phyloP scores from a whole-genome alignment of 2,797 vertebrate genomes.

The Tragopan temminckii region DNA sequence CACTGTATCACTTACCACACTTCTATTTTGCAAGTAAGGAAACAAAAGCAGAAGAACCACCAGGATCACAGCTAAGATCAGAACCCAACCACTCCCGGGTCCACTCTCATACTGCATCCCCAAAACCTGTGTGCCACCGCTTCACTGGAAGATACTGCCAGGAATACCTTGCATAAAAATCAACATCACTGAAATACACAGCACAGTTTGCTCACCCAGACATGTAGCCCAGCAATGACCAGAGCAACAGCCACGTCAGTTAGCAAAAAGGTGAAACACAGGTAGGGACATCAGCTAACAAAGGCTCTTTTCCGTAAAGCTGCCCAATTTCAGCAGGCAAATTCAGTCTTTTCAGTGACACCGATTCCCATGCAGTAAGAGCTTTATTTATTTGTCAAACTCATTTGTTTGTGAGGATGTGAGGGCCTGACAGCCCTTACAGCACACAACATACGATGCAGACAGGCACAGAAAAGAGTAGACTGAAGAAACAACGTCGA shows the following conservation, averaged over 20 bases:
- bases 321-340: not conserved
- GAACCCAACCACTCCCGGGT: not conserved
- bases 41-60: not conserved
- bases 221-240: not conserved
- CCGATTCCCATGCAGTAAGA: not conserved
- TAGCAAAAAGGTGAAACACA: not conserved
- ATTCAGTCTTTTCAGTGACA: not conserved
- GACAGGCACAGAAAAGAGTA: slow-evolving; percentile 32
- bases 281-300: not conserved
- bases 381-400: slow-evolving; percentile 2
- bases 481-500: slow-evolving; percentile 48
- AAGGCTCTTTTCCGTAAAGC: not conserved
- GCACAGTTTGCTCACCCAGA: not conserved
- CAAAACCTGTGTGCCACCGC: not conserved
- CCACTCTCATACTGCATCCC: not conserved
- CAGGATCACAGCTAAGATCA: not conserved
- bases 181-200: accelerated
- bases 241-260: not conserved
- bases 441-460: not conserved
- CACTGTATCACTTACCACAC: not conserved
- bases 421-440: not conserved
- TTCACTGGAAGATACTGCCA: not conserved
- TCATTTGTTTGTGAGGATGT: slow-evolving; percentile 13
- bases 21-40: not conserved
- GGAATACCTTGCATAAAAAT: not conserved